A percentile compares a stretch with the other conserved stretches of the same genome.
Conservation (phyloP, 1,140 invertebrate genomes). For the Trichomalopsis sarcophagae region DNA sequence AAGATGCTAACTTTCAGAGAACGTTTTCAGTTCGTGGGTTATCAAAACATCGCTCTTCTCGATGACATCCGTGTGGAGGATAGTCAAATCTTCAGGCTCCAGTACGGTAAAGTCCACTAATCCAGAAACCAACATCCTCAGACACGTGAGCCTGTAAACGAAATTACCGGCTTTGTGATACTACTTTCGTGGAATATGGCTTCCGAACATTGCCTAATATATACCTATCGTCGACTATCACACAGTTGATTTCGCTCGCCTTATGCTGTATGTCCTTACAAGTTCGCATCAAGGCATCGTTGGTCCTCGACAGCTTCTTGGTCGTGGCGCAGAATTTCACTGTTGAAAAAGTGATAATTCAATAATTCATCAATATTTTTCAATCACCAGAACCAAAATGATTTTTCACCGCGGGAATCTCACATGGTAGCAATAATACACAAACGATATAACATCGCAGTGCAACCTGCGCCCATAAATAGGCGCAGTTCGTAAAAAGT, state of each 20-base stretch:
- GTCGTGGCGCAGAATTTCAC: constrained; percentile 81
- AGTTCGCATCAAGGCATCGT: background rate
- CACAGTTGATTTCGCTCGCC: constrained; percentile 78
- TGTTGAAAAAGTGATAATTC: constrained; percentile 68
- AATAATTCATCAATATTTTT: background rate
- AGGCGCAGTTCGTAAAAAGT: constrained; percentile 37
- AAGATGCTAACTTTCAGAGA: constrained; percentile 37
- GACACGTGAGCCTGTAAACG: constrained; percentile 82
- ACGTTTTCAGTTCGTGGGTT: constrained; percentile 80
- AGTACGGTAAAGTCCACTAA: constrained; percentile 88
- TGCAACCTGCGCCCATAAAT: too few relatives aligned
- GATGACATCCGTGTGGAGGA: constrained; percentile 71
- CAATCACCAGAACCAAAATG: too few relatives aligned
- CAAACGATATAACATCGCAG: too few relatives aligned
- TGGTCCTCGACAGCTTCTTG: constrained; percentile 74
- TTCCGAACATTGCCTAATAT: constrained; percentile 28
- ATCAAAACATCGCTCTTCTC: constrained; percentile 77
- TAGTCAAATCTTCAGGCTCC: constrained; percentile 87
- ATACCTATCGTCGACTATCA: constrained; percentile 80
- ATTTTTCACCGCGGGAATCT: too few relatives aligned
- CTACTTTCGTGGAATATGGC: too few relatives aligned
- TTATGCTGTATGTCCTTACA: constrained; percentile 11
- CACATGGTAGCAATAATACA: too few relatives aligned
- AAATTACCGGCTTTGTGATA: constrained; percentile 21
- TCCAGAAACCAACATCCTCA: constrained; percentile 82